Evolutionary conservation across 2,113 vertebrate species (phyloP), one percentile per base, ranked within the genome.

Genomic region (Epinephelus lanceolatus): DNA sequence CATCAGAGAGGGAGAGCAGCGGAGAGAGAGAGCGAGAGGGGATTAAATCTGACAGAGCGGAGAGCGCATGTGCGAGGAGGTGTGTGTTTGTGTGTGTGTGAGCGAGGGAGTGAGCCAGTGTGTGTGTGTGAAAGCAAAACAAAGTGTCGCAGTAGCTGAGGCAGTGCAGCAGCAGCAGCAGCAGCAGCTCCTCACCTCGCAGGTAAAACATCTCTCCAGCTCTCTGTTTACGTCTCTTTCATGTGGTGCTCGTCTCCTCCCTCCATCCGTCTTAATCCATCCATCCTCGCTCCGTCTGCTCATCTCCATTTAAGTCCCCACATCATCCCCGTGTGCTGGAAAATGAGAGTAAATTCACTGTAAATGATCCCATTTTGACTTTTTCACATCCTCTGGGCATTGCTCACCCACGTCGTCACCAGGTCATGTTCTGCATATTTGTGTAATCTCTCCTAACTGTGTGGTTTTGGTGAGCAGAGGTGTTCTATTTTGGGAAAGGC

Each of bases 101-200:
- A 57, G 85, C 40, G 23, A 80, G 80, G 0, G 71, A 61, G 86
- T 11, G 65, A 40, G 77, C 11, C 60, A 9, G 82, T 40, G 75
- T 30, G 75, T 69, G 76, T 80, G 88, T 72, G 79, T 60, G 87
- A 87, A 92, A 94, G 94, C 94, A 94, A 93, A 94, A 93, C 88
- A 94, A 90, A 94, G 90, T 93, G 94, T 94, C 94, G 93, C 94
- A 94, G 94, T 94, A 89, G 90, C 93, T 5, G 78, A 92, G 88
- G 89, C 86, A 76, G 92, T 86, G 88, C 91, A 91, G 94, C 89
- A 86, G 88, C 83, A 84, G 77, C 83, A 84, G 77, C 80, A 85
- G 69, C 40, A 83, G 80, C n/a, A 62, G 79, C 84, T 87, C 67
- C 76, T 91, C 72, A 79, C 84, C 85, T 91, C 76, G 66, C 84